These are phyloP conservation scores for Puntigrus tetrazona DNA, from an alignment of 2,113 vertebrate species.

Conservation along the genomic window DNA sequence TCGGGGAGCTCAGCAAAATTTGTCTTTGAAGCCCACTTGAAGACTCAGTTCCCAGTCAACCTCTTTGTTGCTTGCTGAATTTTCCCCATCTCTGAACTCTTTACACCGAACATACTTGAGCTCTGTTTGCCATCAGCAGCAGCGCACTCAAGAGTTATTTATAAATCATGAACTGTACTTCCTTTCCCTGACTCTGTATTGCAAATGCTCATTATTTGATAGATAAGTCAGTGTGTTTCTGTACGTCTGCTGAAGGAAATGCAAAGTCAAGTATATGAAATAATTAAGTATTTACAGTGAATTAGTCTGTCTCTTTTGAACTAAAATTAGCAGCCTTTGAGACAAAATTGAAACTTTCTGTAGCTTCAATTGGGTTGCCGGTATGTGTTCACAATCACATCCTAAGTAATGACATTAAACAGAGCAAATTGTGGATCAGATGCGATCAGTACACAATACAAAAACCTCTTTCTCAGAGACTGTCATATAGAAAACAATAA, in stretches of 20 bases:
- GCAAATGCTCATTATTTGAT: background rate
- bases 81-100: constrained; percentile 35
- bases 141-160: background rate
- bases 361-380: background rate
- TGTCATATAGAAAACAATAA: background rate
- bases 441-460: background rate
- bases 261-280: background rate
- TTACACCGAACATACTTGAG: constrained; percentile 14
- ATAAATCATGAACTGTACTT: constrained; percentile 4
- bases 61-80: constrained; percentile 11
- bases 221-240: background rate
- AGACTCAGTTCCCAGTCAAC: constrained; percentile 17
- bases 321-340: background rate
- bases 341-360: background rate
- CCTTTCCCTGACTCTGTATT: background rate
- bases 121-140: background rate
- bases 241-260: background rate
- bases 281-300: background rate
- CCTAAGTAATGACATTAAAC: background rate
- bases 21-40: constrained; percentile 47
- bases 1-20: constrained; percentile 12
- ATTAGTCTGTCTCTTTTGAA: background rate
- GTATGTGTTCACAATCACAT: background rate
- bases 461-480: background rate
- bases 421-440: background rate